Base-by-base conservation (phyloP, 1,140 invertebrate species). In the Plodia interpunctella region DNA sequence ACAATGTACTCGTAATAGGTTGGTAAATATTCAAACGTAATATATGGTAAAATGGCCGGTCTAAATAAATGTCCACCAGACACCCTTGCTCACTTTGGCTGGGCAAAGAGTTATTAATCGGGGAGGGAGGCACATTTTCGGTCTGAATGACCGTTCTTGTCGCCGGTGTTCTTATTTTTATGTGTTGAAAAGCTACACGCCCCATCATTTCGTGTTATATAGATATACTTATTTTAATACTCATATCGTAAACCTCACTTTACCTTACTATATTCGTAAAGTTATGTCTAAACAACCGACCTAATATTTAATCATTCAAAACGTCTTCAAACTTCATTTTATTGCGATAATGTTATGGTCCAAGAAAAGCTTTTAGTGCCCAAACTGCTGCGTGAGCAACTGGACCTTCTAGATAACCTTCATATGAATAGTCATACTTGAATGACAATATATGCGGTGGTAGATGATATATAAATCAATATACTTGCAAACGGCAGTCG, bases 401-500 rank as follows among this genome's bases (percentile, higher is more conserved):
- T 25, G 51, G 20, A 25, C 19, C 10, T 53, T 13, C 11, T 53
- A 25, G 51, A 53, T 53, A 53, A 53, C 9, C 11, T 53, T 53
- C 19, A 28, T 53, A 53, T 15, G 51, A 51, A 60, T 72, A 68
- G 55, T 54, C 55, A 59, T 55, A 68, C 52, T 61, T 57, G 55
- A 58, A 59, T 53, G 54, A 10, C 38, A 15, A 44, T 44, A 44
- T 15, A 44, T 44, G 13, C 38, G 10, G n/a, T 15, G 15, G 38
- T 15, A 17, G 32, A 35, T 5, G 32, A 35, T 35, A 5, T 35
- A 35, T 35, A 44, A 15, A 6, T 13, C n/a, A 15, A 44, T 15
- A 44, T 15, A 44, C 38, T 44, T 44, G 38, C 38, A 44, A 44
- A 44, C n/a, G n/a, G 38, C 38, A 15, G n/a, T 9, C 30, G 10